A percentile compares a stretch with the other conserved stretches of the same genome.
Evolutionary conservation across 2,113 vertebrate species (phyloP).

Genomic region (Sturnira hondurensis): DNA sequence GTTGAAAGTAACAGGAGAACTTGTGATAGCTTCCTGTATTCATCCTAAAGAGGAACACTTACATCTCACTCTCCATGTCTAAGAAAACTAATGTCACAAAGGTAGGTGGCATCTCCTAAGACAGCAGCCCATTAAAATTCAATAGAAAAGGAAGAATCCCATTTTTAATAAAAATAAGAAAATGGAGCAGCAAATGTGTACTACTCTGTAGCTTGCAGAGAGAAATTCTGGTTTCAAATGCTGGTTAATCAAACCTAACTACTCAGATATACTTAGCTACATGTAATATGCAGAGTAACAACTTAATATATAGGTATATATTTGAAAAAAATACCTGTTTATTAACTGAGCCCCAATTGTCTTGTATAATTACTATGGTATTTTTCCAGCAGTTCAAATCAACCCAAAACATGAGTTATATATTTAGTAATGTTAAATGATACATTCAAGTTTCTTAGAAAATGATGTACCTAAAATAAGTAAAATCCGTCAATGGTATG

Average conservation of each 20-base stretch:
- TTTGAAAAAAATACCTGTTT: background rate
- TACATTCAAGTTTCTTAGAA: background rate
- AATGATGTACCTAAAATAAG: background rate
- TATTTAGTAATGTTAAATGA: background rate
- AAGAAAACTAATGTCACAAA: background rate
- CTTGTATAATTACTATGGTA: background rate
- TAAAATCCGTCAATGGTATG: background rate
- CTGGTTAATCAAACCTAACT: background rate
- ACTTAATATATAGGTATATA: background rate
- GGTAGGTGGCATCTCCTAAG: background rate
- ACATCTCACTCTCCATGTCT: background rate
- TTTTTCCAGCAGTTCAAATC: background rate
- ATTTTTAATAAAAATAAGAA: background rate
- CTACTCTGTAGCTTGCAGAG: background rate
- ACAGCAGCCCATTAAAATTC: constrained; percentile 10
- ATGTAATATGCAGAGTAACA: background rate
- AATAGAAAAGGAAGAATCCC: background rate
- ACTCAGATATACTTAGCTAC: background rate
- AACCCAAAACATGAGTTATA: background rate
- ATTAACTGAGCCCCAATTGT: background rate
- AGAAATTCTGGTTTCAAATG: background rate
- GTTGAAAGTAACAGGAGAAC: background rate
- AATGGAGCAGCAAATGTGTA: background rate
- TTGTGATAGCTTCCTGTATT: background rate
- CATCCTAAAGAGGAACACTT: background rate